phyloP scores from a whole-genome alignment of 2,113 vertebrate species.

The Neoarius graeffei region DNA sequence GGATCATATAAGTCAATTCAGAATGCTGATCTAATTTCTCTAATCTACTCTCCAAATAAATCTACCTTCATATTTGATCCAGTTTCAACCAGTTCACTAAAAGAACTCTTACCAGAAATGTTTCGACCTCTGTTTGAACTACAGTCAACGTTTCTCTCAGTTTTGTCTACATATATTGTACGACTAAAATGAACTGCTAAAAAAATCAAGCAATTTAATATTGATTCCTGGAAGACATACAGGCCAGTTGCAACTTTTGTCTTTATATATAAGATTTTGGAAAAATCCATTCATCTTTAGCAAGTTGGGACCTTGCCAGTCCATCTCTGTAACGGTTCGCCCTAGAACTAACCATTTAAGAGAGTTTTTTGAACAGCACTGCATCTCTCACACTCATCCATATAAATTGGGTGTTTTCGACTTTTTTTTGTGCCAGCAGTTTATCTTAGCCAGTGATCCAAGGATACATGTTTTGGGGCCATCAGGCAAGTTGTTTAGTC shows the following conservation, averaged over 20 bases:
- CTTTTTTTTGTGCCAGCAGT: background rate
- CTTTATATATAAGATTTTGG: background rate
- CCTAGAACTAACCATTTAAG: background rate
- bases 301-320: background rate
- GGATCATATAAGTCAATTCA: slow-evolving; percentile 18
- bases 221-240: background rate
- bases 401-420: background rate
- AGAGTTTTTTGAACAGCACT: background rate
- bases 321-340: background rate
- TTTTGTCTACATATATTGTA: background rate
- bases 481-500: background rate
- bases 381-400: background rate
- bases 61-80: slow-evolving; percentile 2
- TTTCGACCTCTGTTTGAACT: background rate
- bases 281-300: background rate
- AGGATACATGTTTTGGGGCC: background rate
- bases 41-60: slow-evolving; percentile 4
- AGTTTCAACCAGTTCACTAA: background rate
- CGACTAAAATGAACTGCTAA: background rate
- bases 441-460: background rate
- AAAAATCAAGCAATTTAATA: background rate
- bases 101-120: slow-evolving; percentile 6
- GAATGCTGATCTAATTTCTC: background rate
- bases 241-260: background rate
- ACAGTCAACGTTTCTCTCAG: background rate